Base-by-base conservation (phyloP, 2,797 vertebrate genomes). In the Ibycter americanus region DNA sequence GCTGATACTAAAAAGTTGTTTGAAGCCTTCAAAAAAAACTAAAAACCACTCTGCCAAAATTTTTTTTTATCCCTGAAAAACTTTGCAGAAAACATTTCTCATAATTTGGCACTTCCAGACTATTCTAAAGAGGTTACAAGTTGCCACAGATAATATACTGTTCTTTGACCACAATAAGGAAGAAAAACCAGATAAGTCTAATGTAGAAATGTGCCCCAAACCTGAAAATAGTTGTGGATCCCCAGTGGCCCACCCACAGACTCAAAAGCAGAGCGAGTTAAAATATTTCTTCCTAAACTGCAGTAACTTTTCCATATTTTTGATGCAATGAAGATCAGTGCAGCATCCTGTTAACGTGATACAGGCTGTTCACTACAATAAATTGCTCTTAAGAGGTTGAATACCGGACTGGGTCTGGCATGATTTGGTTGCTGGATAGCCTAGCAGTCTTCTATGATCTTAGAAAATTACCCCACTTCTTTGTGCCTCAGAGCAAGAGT, bases 101-200 rank as follows among this genome's bases (percentile, higher is more conserved):
- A 68, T 42, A 8, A 90, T 84, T 87, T 88, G 27, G 66, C 32
- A 62, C 38, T 88, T 90, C n/a, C 67, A 85, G 55, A 63, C 5
- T 56, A 56, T 88, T 93, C 51, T 65, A 49, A 90, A 95, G 79
- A 58, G 31, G 38, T 94, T 95, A 62, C 26, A 86, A 88, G 34
- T 52, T 80, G 76, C 71, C 52, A n/a, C 59, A 93, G 70, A 91
- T 65, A 86, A 79, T 20, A 47, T 54, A 32, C 34, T 66, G 11
- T 29, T 86, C 61, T 91, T 91, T 84, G n/a, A 92, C 68, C 56
- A 94, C 91, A 95, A 73, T 70, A 80, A 84, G 63, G 81, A 85
- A 32, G 36, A 74, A 83, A 95, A 94, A 73, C 1, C 49, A 96
- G 78, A 52, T 88, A 87, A 3, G 12, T 78, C 78, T 95, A 38